A percentile compares a stretch with the other conserved stretches of the same genome.
Conservation (phyloP, 2,888 invertebrate genomes). For the Cephonodes hylas region DNA sequence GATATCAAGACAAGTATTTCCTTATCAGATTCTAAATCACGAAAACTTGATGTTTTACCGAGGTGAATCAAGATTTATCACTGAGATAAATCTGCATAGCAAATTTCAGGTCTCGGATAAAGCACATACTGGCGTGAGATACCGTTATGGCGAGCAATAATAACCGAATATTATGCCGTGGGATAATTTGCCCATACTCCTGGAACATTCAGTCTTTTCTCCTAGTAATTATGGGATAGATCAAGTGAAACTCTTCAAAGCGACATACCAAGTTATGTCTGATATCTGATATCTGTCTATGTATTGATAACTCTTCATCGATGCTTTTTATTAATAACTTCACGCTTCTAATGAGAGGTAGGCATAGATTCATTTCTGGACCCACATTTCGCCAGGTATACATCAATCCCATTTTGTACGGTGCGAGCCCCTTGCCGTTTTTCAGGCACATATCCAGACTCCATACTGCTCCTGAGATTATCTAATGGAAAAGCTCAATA, state of each 20-base stretch:
- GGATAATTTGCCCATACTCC: not conserved
- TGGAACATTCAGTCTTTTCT: not conserved
- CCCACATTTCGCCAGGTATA: no score
- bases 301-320: no score
- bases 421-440: no score
- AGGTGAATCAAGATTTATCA: not conserved
- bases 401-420: no score
- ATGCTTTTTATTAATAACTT: not conserved
- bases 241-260: no score
- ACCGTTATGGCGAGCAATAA: not conserved
- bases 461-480: no score
- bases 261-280: no score
- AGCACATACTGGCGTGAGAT: not conserved
- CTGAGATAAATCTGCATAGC: slow-evolving; percentile 6
- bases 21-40: slow-evolving; percentile 9
- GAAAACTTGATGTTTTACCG: slow-evolving; percentile 7
- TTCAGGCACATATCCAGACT: no score
- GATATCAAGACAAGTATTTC: not conserved
- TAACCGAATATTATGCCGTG: not conserved
- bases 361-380: no score
- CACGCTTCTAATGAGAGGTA: not conserved
- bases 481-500: no score
- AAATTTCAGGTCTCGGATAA: not conserved
- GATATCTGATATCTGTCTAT: no score
- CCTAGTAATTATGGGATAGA: no score